Base-by-base conservation (phyloP, 2,888 invertebrate species). In the Ethmia dodecea region DNA sequence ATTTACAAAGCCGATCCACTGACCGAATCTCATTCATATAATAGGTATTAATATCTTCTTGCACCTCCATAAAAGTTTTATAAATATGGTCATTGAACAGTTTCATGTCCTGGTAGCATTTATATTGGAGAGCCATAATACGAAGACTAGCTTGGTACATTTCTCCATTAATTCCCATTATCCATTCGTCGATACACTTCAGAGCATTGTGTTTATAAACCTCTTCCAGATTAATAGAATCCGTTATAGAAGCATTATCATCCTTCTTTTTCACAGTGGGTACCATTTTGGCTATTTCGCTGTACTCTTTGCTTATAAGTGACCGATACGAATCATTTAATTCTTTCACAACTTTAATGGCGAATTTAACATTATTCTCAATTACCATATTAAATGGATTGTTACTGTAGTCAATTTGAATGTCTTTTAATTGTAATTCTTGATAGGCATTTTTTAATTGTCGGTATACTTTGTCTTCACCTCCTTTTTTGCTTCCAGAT, bases 111-210 rank as follows among this genome's bases (percentile, higher is more conserved):
- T 67, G 49, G 32, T 70, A 67, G 43, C 78, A 73, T 65, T 84
- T 70, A 49, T 78, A 50, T 43, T 79, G 67, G 43, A 74, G 49
- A 43, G 65, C 75, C 15, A 55, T 43, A 35, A 88, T 53, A 29
- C 89, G 79, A 28, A 86, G 52, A 28, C 61, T 71, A 1, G 78
- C 74, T 43, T 91, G 72, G 37, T 69, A 77, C 52, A 80, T 74
- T 71, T 91, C 91, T 13, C 88, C 90, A 35, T 80, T 75, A 3
- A 88, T 59, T 6, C 86, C 89, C 59, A 81, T 80, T 11, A 70
- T 68, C 89, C 90, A 91, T 62, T 91, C 90, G 13, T 88, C 78
- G 10, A 89, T 57, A 47, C 80, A 83, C 55, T 76, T 84, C 10
- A 81, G 42, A 33, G 67, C 72, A 43, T 83, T 81, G 22, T 48